A percentile compares a stretch with the other conserved stretches of the same genome.
phyloP scores from a whole-genome alignment of 2,888 invertebrate species.

The Choristoneura rosaceana region DNA sequence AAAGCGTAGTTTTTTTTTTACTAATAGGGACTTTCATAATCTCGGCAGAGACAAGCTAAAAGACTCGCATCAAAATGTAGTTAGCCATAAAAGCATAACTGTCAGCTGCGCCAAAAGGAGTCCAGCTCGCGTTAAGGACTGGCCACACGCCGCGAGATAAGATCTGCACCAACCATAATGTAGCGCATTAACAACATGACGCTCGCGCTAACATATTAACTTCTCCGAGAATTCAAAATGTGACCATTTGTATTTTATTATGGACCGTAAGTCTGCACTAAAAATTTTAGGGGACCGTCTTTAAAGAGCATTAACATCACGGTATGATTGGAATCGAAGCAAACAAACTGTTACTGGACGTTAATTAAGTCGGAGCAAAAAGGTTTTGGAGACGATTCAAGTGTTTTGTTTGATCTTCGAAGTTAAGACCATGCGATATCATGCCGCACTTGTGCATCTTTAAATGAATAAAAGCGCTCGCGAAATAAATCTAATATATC shows the following conservation, averaged over 20 bases:
- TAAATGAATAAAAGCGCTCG: background rate
- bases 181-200: slow-evolving; percentile 15
- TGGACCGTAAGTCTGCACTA: slow-evolving; percentile 9
- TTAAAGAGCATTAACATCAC: slow-evolving; percentile 3
- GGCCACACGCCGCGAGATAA: slow-evolving; percentile 34
- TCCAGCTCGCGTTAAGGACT: slow-evolving; percentile 20
- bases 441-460: background rate
- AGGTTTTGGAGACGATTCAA: background rate
- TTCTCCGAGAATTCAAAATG: slow-evolving; percentile 16
- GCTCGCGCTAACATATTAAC: slow-evolving; percentile 23
- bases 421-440: background rate
- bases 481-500: slow-evolving; percentile 21
- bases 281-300: slow-evolving; percentile 14
- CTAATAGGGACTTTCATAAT: background rate
- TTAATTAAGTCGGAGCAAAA: slow-evolving; percentile 9
- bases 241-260: slow-evolving; percentile 27
- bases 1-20: background rate
- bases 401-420: background rate
- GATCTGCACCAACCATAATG: slow-evolving; percentile 18
- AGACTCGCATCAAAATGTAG: slow-evolving; percentile 35
- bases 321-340: background rate
- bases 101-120: slow-evolving; percentile 39
- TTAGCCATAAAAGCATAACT: slow-evolving; percentile 46
- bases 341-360: slow-evolving; percentile 3
- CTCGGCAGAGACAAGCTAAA: background rate